phyloP scores from a whole-genome alignment of 53 echinoderm and acorn worm species.

The Holothuria scabra region DNA sequence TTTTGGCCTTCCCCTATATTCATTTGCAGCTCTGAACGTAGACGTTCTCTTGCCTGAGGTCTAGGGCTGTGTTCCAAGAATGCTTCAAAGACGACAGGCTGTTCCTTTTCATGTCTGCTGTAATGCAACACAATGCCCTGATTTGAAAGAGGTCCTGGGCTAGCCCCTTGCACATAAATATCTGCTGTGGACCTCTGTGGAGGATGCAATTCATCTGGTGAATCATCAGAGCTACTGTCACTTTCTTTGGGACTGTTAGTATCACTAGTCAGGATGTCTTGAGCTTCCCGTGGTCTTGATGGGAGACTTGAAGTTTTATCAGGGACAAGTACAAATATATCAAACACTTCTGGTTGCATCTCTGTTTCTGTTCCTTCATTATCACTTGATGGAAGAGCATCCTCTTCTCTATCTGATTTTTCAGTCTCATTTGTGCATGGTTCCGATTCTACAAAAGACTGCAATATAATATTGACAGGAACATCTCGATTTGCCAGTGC shows the following conservation, averaged over 20 bases:
- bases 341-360: not conserved
- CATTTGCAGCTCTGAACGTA: conserved; percentile 22
- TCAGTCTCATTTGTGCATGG: not conserved
- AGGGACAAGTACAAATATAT: conserved; percentile 30
- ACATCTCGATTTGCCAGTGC: not conserved
- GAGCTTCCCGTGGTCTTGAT: conserved; percentile 5
- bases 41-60: not conserved
- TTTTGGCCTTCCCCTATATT: not conserved
- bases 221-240: conserved; percentile 21
- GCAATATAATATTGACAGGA: not conserved
- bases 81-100: conserved; percentile 5
- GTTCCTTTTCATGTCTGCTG: not conserved
- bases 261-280: conserved; percentile 18
- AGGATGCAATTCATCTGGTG: not conserved
- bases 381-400: not conserved
- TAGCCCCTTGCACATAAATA: conserved; percentile 8
- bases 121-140: not conserved
- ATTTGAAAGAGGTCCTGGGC: not conserved
- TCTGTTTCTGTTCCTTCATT: not conserved
- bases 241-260: conserved; percentile 19
- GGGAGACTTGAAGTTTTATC: conserved; percentile 30
- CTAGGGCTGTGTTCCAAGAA: conserved; percentile 20
- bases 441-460: conserved; percentile 15
- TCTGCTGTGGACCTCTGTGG: conserved; percentile 19
- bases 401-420: not conserved